These are phyloP conservation scores for Drosophila peninsularis DNA, from an alignment of 2,888 invertebrate species.

Conservation along the genomic window DNA sequence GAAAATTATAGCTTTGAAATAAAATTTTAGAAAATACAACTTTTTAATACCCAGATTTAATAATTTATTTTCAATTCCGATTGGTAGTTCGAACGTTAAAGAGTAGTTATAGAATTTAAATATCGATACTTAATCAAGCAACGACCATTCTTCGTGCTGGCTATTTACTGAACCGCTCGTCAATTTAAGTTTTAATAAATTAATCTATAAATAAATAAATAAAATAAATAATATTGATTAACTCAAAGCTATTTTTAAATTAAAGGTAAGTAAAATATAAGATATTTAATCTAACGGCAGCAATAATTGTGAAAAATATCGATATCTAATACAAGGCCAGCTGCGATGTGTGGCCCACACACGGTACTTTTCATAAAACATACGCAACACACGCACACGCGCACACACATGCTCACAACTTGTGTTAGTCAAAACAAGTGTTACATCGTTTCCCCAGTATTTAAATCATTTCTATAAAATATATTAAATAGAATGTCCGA, in stretches of 20 bases:
- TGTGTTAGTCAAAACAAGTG: slow-evolving; percentile 36
- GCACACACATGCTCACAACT: slow-evolving; percentile 16
- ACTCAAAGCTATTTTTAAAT: background rate
- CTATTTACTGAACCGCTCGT: background rate
- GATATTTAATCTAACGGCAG: background rate
- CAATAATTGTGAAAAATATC: slow-evolving; percentile 7
- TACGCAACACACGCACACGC: slow-evolving; percentile 1
- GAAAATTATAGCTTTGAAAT: background rate
- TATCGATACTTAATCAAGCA: slow-evolving; percentile 1
- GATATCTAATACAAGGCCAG: slow-evolving; percentile 6
- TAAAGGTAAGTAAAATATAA: background rate
- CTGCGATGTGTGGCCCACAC: slow-evolving; percentile 16
- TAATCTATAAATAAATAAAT: background rate
- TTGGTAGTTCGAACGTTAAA: background rate
- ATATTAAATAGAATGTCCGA: slow-evolving; percentile 70
- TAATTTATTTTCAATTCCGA: background rate
- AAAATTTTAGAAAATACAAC: too few relatives aligned
- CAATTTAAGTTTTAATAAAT: background rate
- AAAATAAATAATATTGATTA: background rate
- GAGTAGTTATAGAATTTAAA: too few relatives aligned
- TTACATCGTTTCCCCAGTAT: slow-evolving; percentile 47
- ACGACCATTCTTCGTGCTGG: fast-evolving
- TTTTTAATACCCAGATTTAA: too few relatives aligned
- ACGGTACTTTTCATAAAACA: slow-evolving; percentile 6
- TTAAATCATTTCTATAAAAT: slow-evolving; percentile 34